A percentile compares a stretch with the other conserved stretches of the same genome.
These are phyloP conservation scores for Reticulitermes lucifugus DNA, from an alignment of 2,888 invertebrate species.

Conservation along the genomic window DNA sequence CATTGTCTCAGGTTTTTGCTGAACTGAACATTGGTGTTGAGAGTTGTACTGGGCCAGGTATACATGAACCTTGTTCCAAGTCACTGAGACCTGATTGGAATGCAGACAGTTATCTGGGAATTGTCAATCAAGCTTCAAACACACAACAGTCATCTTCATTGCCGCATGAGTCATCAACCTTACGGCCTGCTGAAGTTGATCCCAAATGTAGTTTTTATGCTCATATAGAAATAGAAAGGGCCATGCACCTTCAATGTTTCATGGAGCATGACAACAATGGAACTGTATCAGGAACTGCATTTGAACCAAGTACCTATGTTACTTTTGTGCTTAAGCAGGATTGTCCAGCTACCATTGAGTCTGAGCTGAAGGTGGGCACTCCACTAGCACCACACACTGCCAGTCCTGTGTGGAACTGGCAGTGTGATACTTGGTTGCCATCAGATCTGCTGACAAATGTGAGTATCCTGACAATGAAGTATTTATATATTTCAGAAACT, in stretches of 20 bases:
- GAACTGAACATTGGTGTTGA: too few relatives aligned
- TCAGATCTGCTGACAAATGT: slow-evolving; percentile 68
- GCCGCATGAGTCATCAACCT: neutral
- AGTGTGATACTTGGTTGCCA: slow-evolving; percentile 65
- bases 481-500: neutral
- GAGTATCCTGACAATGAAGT: slow-evolving; percentile 58
- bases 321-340: slow-evolving; percentile 65
- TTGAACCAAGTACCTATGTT: slow-evolving; percentile 71
- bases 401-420: slow-evolving; percentile 66
- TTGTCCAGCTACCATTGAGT: slow-evolving; percentile 57
- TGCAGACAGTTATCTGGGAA: too few relatives aligned
- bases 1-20: too few relatives aligned
- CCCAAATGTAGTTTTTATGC: slow-evolving; percentile 62
- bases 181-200: neutral
- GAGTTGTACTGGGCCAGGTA: too few relatives aligned
- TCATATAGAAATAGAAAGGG: slow-evolving; percentile 68
- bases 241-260: slow-evolving; percentile 66
- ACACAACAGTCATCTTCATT: neutral
- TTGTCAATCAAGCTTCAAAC: too few relatives aligned
- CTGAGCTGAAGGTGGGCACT: slow-evolving; percentile 8
- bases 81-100: too few relatives aligned
- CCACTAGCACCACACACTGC: slow-evolving; percentile 9
- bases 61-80: too few relatives aligned
- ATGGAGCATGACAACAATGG: slow-evolving; percentile 61
- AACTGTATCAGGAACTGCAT: slow-evolving; percentile 52